These are phyloP conservation scores for Sinotaia quadrata DNA, from an alignment of 2,888 invertebrate genomes.

Conservation along the genomic window DNA sequence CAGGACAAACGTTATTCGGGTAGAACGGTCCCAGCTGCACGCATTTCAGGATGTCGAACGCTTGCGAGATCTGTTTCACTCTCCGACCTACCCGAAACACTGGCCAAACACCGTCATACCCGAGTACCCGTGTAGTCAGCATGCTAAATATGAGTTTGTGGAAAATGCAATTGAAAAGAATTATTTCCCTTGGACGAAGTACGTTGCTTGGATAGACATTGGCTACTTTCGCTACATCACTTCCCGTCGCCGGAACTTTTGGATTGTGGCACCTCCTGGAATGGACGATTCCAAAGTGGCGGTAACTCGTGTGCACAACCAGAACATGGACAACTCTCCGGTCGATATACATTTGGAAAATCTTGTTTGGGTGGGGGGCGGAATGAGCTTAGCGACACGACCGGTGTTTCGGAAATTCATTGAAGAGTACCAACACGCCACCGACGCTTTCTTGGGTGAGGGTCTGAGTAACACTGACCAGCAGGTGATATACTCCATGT, in stretches of 20 bases:
- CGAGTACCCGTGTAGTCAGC: constrained; percentile 49
- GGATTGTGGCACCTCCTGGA: constrained; percentile 28
- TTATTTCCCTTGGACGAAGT: constrained; percentile 38
- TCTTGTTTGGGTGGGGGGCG: constrained; percentile 46
- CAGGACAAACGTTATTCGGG: constrained; percentile 37
- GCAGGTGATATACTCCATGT: constrained; percentile 38
- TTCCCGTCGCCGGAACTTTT: constrained; percentile 31
- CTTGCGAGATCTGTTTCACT: constrained; percentile 37
- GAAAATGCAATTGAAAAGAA: constrained; percentile 35
- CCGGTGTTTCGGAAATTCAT: constrained; percentile 28
- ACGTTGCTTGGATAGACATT: constrained; percentile 52
- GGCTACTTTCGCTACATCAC: constrained; percentile 48
- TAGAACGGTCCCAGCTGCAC: constrained; percentile 42
- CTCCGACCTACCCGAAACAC: constrained; percentile 46
- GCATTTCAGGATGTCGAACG: constrained; percentile 39
- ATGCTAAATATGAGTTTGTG: constrained; percentile 50
- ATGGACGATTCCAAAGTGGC: constrained; percentile 35
- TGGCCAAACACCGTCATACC: constrained; percentile 54
- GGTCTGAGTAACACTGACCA: constrained; percentile 42
- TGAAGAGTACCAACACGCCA: constrained; percentile 29
- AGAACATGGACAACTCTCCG: constrained; percentile 8
- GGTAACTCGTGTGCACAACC: constrained; percentile 19
- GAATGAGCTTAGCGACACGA: constrained; percentile 34
- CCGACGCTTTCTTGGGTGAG: constrained; percentile 35
- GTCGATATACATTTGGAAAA: constrained; percentile 39